These are phyloP conservation scores for Tortricodes alternella DNA, from an alignment of 2,888 invertebrate genomes.

Conservation along the genomic window DNA sequence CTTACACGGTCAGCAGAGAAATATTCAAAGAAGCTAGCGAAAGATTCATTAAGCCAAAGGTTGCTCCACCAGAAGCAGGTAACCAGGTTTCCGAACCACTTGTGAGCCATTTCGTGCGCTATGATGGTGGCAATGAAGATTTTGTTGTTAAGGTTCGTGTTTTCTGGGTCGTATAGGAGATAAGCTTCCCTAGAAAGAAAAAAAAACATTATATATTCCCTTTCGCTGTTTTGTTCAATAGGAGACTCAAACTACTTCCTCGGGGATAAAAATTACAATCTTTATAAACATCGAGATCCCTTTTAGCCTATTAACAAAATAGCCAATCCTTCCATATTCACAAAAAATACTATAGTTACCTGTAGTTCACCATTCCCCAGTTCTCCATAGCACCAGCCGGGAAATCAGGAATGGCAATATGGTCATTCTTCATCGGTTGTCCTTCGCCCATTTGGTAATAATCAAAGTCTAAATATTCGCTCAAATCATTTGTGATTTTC, in stretches of 20 bases:
- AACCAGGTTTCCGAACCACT: conserved; percentile 92
- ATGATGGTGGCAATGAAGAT: conserved; percentile 82
- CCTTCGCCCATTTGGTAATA: conserved; percentile 82
- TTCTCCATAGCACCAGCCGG: conserved; percentile 93
- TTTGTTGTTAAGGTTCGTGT: conserved; percentile 70
- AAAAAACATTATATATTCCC: too few species aligned
- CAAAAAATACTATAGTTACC: conserved; percentile 55
- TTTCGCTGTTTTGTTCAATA: too few species aligned
- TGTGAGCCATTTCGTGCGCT: conserved; percentile 92
- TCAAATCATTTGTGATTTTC: conserved; percentile 74
- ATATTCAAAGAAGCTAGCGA: conserved; percentile 89
- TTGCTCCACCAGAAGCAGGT: conserved; percentile 90
- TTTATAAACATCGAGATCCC: not conserved
- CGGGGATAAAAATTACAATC: not conserved
- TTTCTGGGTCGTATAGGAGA: conserved; percentile 65
- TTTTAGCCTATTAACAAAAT: not conserved
- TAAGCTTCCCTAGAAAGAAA: conserved; percentile 67
- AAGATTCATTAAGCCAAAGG: conserved; percentile 88
- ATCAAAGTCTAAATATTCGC: conserved; percentile 80
- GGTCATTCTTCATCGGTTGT: conserved; percentile 82
- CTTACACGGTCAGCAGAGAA: conserved; percentile 81
- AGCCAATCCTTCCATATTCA: not conserved
- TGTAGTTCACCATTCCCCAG: conserved; percentile 92
- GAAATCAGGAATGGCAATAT: conserved; percentile 91
- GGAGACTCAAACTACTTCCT: too few species aligned